phyloP scores from a whole-genome alignment of 2,888 invertebrate genomes.

The Phorcus lineatus region DNA sequence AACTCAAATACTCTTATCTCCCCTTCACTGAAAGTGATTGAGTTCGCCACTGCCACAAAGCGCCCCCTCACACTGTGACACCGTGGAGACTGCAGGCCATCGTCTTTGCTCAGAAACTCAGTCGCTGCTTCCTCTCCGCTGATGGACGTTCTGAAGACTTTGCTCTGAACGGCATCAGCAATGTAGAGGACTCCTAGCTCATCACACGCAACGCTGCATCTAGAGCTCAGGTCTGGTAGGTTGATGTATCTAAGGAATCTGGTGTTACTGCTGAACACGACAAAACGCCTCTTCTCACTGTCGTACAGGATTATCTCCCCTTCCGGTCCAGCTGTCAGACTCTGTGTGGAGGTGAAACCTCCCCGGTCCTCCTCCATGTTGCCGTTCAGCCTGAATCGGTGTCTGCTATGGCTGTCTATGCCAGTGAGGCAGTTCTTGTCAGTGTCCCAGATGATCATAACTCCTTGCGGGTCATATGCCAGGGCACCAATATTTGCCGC shows the following conservation, averaged over 20 bases:
- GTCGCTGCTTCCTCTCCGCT: neutral
- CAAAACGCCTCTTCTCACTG: neutral
- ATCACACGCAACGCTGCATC: slow-evolving; percentile 2
- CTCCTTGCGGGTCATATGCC: neutral
- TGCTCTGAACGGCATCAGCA: neutral
- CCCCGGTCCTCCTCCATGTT: neutral
- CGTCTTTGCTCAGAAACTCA: neutral
- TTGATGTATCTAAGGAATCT: neutral
- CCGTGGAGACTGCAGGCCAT: neutral
- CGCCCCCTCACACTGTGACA: neutral
- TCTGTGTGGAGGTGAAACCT: neutral
- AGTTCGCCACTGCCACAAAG: neutral
- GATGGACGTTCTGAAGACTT: neutral
- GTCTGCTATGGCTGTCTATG: neutral
- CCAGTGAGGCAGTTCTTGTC: slow-evolving; percentile 14
- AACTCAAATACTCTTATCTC: slow-evolving; percentile 1
- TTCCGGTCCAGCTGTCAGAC: neutral
- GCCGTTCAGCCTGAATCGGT: neutral
- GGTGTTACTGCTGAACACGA: neutral
- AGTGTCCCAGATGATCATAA: neutral
- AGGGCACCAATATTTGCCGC: slow-evolving; percentile 4
- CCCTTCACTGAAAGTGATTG: neutral
- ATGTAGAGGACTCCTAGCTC: neutral
- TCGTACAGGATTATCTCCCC: slow-evolving; percentile 23
- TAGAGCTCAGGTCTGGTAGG: neutral